These are phyloP conservation scores for Pollimyrus isidori DNA, from an alignment of 2,113 vertebrate genomes.

Conservation along the genomic window DNA sequence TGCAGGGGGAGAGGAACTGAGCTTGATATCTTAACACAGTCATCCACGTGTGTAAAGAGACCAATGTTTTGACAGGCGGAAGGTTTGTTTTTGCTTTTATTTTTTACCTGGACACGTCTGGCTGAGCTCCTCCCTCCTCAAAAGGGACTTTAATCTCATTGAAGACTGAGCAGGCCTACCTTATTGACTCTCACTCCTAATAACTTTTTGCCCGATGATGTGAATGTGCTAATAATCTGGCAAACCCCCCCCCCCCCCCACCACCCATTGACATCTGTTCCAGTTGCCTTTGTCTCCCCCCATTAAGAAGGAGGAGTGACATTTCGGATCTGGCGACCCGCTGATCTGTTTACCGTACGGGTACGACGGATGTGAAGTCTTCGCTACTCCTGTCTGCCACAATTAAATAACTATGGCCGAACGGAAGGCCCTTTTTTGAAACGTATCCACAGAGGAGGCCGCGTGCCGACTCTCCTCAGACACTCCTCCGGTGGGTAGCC, in stretches of 20 bases:
- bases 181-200: slow-evolving; percentile 26
- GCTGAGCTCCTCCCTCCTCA: neutral
- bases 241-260: slow-evolving; percentile 28
- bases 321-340: neutral
- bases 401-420: neutral
- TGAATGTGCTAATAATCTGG: slow-evolving; percentile 31
- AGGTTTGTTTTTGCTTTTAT: neutral
- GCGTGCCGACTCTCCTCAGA: neutral
- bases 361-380: neutral
- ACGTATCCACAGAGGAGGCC: neutral
- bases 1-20: neutral
- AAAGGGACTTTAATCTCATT: slow-evolving; percentile 23
- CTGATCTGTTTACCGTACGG: neutral
- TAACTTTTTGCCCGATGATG: slow-evolving; percentile 35
- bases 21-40: neutral
- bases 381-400: neutral
- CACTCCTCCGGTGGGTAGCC: neutral
- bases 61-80: neutral
- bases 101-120: neutral
- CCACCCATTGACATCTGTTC: slow-evolving; percentile 37
- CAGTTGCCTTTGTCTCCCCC: slow-evolving; percentile 20
- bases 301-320: slow-evolving; percentile 25
- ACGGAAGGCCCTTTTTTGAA: neutral
- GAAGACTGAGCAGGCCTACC: slow-evolving; percentile 21
- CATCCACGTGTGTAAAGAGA: neutral